Conservation (phyloP, 2,797 vertebrate genomes). For the Lophius americanus region DNA sequence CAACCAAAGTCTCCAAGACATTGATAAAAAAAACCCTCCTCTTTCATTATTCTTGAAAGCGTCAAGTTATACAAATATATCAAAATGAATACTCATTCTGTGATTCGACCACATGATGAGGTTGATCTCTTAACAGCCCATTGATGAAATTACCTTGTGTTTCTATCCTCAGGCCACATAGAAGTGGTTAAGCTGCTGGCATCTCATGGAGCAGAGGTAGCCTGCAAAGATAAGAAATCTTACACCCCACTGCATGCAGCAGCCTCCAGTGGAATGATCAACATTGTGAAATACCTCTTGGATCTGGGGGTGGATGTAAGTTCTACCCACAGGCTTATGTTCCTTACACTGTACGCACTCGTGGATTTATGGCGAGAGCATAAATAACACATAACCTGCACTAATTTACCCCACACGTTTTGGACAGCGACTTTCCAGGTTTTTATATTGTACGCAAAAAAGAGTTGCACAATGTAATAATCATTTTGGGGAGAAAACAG, state of each 20-base stretch:
- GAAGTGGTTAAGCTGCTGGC: constrained; percentile 96
- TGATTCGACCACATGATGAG: neutral
- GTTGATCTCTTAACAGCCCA: neutral
- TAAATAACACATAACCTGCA: neutral
- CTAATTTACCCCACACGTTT: neutral
- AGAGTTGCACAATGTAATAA: neutral
- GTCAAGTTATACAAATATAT: neutral
- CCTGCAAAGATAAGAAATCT: constrained; percentile 97
- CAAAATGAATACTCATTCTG: neutral
- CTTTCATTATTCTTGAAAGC: no score
- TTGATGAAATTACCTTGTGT: neutral
- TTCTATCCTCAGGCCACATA: constrained; percentile 87
- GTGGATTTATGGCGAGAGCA: constrained; percentile 8
- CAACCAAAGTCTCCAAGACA: neutral
- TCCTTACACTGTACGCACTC: constrained; percentile 5
- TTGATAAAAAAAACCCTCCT: no score
- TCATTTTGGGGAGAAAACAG: neutral
- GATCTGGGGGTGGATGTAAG: constrained; percentile 96
- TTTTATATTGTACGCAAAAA: neutral
- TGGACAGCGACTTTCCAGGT: neutral
- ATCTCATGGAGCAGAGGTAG: constrained; percentile 94
- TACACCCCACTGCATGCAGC: constrained; percentile 97
- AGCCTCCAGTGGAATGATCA: constrained; percentile 97
- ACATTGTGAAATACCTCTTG: constrained; percentile 95
- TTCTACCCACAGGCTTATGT: constrained; percentile 37